These are phyloP conservation scores for Drosophila hydei DNA, from an alignment of 1,140 invertebrate genomes.

Conservation along the genomic window DNA sequence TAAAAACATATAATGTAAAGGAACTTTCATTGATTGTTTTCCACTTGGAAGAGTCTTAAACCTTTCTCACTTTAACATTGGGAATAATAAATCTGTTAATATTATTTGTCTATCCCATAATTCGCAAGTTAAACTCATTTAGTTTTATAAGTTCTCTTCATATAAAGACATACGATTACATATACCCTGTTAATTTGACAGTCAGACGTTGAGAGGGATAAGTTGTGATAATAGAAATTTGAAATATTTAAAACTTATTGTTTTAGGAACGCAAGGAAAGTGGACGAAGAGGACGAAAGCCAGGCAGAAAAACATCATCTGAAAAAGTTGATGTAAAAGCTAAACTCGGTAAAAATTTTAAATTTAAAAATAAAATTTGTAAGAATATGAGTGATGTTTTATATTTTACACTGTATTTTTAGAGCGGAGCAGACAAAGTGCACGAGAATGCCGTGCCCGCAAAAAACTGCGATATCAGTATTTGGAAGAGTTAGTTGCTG, in stretches of 20 bases:
- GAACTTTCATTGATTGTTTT: too few relatives aligned
- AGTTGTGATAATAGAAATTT: too few relatives aligned
- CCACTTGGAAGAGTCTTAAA: too few relatives aligned
- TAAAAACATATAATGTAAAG: too few relatives aligned
- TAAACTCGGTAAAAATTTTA: constrained; percentile 90
- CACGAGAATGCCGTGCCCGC: constrained; percentile 96
- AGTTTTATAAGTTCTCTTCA: too few relatives aligned
- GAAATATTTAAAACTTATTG: neutral
- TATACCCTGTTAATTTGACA: too few relatives aligned
- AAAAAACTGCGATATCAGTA: constrained; percentile 99
- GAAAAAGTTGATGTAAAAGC: constrained; percentile 97
- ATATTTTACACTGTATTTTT: constrained; percentile 27
- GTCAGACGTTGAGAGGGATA: too few relatives aligned
- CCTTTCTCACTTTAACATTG: too few relatives aligned
- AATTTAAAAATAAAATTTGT: neutral
- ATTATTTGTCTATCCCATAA: too few relatives aligned
- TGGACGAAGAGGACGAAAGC: constrained; percentile 94
- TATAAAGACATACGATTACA: too few relatives aligned
- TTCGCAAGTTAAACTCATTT: too few relatives aligned
- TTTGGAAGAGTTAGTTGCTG: constrained; percentile 96
- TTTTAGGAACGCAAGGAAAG: constrained; percentile 88
- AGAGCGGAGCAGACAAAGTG: constrained; percentile 98
- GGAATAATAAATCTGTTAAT: too few relatives aligned
- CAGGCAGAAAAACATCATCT: constrained; percentile 91
- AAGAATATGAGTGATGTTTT: constrained; percentile 28